Evolutionary conservation across 2,888 invertebrate genomes (phyloP).

Genomic region (Andrena praecox): DNA sequence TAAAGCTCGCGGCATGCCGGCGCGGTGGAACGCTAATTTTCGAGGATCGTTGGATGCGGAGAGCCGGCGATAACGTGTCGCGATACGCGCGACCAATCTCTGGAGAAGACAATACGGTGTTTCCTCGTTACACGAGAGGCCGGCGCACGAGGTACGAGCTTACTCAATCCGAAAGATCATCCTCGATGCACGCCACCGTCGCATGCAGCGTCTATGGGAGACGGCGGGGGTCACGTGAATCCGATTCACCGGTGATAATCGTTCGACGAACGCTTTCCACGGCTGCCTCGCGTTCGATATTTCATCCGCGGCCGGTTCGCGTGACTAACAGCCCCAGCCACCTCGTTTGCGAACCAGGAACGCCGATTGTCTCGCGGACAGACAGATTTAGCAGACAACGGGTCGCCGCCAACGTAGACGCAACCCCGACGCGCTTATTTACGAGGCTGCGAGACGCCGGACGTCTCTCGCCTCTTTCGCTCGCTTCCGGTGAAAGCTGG

Average conservation of each 20-base stretch:
- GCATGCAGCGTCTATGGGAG: constrained; percentile 29
- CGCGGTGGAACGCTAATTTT: constrained; percentile 35
- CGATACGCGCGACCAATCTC: constrained; percentile 25
- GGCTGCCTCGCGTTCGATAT: constrained; percentile 56
- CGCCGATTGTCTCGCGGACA: constrained; percentile 60
- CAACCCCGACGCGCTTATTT: constrained; percentile 57
- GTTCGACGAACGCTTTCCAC: constrained; percentile 60
- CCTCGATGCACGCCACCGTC: constrained; percentile 47
- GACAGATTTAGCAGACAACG: constrained; percentile 64
- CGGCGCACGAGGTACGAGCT: constrained; percentile 31
- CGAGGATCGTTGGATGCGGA: constrained; percentile 11
- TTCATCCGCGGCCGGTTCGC: constrained; percentile 56
- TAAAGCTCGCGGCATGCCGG: not conserved
- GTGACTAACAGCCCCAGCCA: constrained; percentile 51
- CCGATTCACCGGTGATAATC: constrained; percentile 61
- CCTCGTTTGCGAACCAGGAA: constrained; percentile 55
- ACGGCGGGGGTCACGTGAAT: constrained; percentile 52
- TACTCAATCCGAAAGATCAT: constrained; percentile 57
- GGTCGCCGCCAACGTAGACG: constrained; percentile 60
- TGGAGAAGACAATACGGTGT: constrained; percentile 40
- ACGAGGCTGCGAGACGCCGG: constrained; percentile 32
- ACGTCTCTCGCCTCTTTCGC: constrained; percentile 13
- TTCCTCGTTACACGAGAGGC: constrained; percentile 35
- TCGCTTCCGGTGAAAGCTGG: constrained; percentile 55
- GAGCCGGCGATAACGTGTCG: constrained; percentile 31